Evolutionary conservation across 2,797 vertebrate species (phyloP), one percentile per base, ranked within the genome.

Genomic region (Lateolabrax maculatus): DNA sequence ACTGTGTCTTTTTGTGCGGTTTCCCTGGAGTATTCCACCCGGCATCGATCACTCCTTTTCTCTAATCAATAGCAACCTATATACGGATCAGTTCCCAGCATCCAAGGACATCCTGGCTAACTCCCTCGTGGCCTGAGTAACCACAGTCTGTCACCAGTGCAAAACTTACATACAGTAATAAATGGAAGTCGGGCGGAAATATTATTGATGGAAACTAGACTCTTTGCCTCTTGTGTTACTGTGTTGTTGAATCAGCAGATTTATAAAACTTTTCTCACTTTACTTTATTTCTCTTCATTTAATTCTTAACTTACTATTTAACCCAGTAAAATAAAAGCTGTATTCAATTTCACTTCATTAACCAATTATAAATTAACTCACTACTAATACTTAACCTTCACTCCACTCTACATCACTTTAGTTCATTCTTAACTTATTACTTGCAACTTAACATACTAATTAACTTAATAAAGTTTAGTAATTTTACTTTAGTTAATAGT

Each of bases 51-150:
- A 46, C 37, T 39, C 18, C 15, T 36, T 61, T 39, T 36, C 49
- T 31, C 79, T 57, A 15, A 76, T 83, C 80, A 31, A 77, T 85
- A 9, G 16, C 4, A 41, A 63, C 79, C 61, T 65, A 51, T 29
- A 61, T 74, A 64, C 21, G 9, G 65, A 82, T 80, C 72, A 67
- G 55, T 60, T 80, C 48, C 67, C 67, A 29, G 70, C 29, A 52
- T 55, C 60, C 70, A 61, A 84, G 73, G 70, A 74, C 70, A 34
- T 49, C 63, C 12, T 29, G 68, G 23, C 19, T 34, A 2, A 36
- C 36, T 57, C 57, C 21, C 37, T 63, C 8, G 12, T 49, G 62
- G 37, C 19, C 27, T 60, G 27, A 58, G 67, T 52, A 39, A 75
- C 63, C 13, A 12, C 39, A 25, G 44, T 13, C 46, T 39, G 51